phyloP scores from a whole-genome alignment of 2,797 vertebrate species.

The Cryptoblepharus egeriae region DNA sequence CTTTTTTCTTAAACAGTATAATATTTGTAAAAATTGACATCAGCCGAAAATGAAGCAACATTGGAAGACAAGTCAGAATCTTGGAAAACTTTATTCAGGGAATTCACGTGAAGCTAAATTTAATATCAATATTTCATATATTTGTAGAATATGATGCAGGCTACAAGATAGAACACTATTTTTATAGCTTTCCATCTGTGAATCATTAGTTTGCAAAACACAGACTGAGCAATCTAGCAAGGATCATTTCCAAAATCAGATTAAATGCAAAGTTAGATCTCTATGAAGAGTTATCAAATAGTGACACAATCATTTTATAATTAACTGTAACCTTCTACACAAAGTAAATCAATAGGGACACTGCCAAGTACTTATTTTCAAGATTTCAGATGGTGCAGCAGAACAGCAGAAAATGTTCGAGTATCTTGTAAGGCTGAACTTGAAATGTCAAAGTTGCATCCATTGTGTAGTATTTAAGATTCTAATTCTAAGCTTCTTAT shows the following conservation, averaged over 20 bases:
- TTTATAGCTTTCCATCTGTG: conserved; percentile 81
- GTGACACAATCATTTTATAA: conserved; percentile 69
- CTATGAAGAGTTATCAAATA: conserved; percentile 73
- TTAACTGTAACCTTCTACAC: conserved; percentile 10
- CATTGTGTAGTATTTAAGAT: neutral
- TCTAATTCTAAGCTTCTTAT: neutral
- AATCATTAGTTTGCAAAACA: conserved; percentile 76
- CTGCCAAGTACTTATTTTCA: neutral
- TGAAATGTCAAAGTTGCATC: no score
- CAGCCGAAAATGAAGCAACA: conserved; percentile 76
- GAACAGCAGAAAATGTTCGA: neutral
- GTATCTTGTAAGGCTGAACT: neutral
- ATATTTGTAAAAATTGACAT: conserved; percentile 34
- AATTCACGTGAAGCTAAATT: conserved; percentile 79
- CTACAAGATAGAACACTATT: conserved; percentile 76
- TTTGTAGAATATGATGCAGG: conserved; percentile 74
- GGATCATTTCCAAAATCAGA: conserved; percentile 70
- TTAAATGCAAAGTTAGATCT: conserved; percentile 66
- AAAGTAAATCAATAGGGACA: neutral
- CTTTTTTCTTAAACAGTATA: conserved; percentile 39
- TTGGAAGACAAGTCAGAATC: conserved; percentile 74
- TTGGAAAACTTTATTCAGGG: conserved; percentile 70
- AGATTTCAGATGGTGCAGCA: neutral
- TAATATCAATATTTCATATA: conserved; percentile 79
- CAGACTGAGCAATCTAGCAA: conserved; percentile 72